These are phyloP conservation scores for Phylloscopus trochilus DNA, from an alignment of 2,113 vertebrate species.

Conservation along the genomic window DNA sequence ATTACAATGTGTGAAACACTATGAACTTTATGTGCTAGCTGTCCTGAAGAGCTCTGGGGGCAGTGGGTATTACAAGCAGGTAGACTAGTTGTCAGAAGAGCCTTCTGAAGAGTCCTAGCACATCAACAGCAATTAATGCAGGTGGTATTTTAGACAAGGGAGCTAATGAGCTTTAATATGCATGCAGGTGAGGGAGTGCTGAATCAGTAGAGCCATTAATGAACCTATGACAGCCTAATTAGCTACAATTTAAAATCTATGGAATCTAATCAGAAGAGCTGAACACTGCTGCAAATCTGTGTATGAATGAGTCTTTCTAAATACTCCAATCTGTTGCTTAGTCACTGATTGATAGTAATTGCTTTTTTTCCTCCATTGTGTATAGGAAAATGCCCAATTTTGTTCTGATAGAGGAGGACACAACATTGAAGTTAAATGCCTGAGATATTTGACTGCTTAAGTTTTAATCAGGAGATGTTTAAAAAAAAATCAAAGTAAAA, in stretches of 20 bases:
- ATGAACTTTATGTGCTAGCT: constrained; percentile 43
- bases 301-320: constrained; percentile 93
- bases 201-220: constrained; percentile 97
- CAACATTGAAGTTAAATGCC: constrained; percentile 80
- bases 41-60: constrained; percentile 67
- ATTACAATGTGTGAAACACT: constrained; percentile 51
- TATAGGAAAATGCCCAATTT: constrained; percentile 79
- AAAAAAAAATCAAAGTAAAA: constrained; percentile 72
- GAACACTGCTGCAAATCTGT: constrained; percentile 93
- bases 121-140: constrained; percentile 96
- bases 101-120: constrained; percentile 79
- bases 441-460: constrained; percentile 78
- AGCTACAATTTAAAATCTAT: constrained; percentile 99
- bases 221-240: constrained; percentile 99
- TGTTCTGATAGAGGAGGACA: constrained; percentile 78
- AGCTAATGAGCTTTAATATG: constrained; percentile 99
- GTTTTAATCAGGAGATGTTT: constrained; percentile 77
- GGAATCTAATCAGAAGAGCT: constrained; percentile 96
- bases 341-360: constrained; percentile 97
- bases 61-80: constrained; percentile 66
- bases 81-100: constrained; percentile 81
- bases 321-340: constrained; percentile 95
- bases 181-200: constrained; percentile 98
- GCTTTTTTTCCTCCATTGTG: constrained; percentile 81
- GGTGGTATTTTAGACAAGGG: constrained; percentile 97